Evolutionary conservation across 2,888 invertebrate genomes (phyloP), one percentile per base, ranked within the genome.

Genomic region (Leucophenga montana): DNA sequence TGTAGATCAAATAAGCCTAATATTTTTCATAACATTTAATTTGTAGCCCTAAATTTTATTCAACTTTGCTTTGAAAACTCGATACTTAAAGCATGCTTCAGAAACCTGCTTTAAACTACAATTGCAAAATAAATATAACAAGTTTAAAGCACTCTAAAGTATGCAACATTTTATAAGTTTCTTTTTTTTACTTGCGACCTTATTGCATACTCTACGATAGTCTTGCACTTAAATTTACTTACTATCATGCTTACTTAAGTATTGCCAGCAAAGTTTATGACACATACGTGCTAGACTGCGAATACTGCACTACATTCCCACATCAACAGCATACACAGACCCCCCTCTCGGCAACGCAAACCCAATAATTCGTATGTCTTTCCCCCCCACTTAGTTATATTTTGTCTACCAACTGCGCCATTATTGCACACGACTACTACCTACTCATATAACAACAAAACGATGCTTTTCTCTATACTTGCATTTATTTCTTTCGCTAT

Each of bases 181-280:
- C 39, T 8, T 39, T 11, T 11, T 39, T 39, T 39, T 11, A 8
- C 8, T 8, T 39, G 39, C 39, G 3, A 11, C 39, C 33, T 48
- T 16, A 48, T 13, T 8, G 3, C 13, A 44, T 48, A 20, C 5
- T 20, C 20, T 46, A n/a, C 13, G 22, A 2, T 0, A 39, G 18
- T n/a, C 6, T 50, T 62, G 68, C 61, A 68, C 46, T 64, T 22
- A 46, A 48, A 22, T 64, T 48, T 64, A 64, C 62, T 64, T 48
- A 20, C 62, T 48, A 46, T 14, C 62, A 20, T 48, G 48, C 62
- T 64, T 64, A 27, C 62, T 64, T 64, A 64, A 64, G 48, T 48
- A 13, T 57, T 57, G 31, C 62, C 62, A 27, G 22, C 14, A 64
- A 64, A 64, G 62, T 77, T 77, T 76, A 78, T 73, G 31, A 75